phyloP scores from a whole-genome alignment of 2,888 invertebrate species.

The Tetragnatha montana region DNA sequence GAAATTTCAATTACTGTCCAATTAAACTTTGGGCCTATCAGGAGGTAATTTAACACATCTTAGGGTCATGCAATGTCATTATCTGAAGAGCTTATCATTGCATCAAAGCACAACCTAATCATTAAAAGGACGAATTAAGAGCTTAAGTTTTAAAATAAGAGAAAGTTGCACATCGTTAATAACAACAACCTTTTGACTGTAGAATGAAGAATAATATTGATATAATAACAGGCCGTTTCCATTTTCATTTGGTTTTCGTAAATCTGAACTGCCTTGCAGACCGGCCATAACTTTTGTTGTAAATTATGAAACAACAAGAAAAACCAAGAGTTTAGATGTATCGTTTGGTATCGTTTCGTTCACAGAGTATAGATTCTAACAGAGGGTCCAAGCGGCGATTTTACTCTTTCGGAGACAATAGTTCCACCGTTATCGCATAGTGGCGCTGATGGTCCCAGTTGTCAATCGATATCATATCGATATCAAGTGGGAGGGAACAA shows the following conservation, averaged over 20 bases:
- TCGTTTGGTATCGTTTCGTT: too few species aligned
- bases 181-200: slow-evolving; percentile 73
- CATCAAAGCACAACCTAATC: not conserved
- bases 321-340: slow-evolving; percentile 15
- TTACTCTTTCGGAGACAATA: too few species aligned
- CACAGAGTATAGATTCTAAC: too few species aligned
- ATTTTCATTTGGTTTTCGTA: slow-evolving; percentile 49
- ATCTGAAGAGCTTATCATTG: not conserved
- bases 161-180: not conserved
- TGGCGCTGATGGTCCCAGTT: too few species aligned
- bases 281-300: slow-evolving; percentile 47
- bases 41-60: not conserved
- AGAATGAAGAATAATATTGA: slow-evolving; percentile 73
- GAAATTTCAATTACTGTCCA: not conserved
- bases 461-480: too few species aligned
- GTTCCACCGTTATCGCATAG: too few species aligned
- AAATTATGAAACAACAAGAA: slow-evolving; percentile 34
- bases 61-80: not conserved
- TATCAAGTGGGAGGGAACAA: too few species aligned
- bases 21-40: not conserved
- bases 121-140: not conserved
- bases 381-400: too few species aligned
- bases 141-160: not conserved
- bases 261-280: not conserved
- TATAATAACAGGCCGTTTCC: slow-evolving; percentile 72